phyloP scores from a whole-genome alignment of 2,888 invertebrate species.

The Epinotia ramella region DNA sequence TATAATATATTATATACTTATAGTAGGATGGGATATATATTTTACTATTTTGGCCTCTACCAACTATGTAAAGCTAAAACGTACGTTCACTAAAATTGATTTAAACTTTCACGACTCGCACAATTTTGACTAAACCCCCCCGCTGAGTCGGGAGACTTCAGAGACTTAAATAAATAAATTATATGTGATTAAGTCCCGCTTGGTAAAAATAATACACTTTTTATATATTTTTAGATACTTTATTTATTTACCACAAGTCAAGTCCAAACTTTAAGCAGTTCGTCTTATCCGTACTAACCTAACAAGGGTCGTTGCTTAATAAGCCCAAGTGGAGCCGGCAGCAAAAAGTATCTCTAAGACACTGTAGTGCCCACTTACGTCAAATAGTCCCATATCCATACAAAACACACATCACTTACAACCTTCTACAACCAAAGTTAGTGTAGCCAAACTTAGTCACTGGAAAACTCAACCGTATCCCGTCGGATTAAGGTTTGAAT shows the following conservation, averaged over 20 bases:
- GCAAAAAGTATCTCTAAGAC: slow-evolving; percentile 71
- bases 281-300: slow-evolving; percentile 61
- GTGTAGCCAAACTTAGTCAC: neutral
- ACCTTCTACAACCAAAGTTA: neutral
- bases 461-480: neutral
- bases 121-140: no score
- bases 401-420: neutral
- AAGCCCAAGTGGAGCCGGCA: slow-evolving; percentile 79
- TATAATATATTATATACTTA: no score
- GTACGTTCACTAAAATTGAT: no score
- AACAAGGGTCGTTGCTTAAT: slow-evolving; percentile 70
- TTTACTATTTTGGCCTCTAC: no score
- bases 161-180: no score
- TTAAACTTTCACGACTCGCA: no score
- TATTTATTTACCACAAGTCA: neutral
- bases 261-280: neutral
- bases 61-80: no score
- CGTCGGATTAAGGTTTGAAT: neutral
- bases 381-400: neutral
- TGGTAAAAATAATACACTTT: no score
- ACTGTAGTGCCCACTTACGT: slow-evolving; percentile 40
- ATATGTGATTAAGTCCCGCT: no score
- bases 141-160: no score
- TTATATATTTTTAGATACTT: neutral
- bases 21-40: no score